Base-by-base conservation (phyloP, 2,113 vertebrate species). In the Castor canadensis region DNA sequence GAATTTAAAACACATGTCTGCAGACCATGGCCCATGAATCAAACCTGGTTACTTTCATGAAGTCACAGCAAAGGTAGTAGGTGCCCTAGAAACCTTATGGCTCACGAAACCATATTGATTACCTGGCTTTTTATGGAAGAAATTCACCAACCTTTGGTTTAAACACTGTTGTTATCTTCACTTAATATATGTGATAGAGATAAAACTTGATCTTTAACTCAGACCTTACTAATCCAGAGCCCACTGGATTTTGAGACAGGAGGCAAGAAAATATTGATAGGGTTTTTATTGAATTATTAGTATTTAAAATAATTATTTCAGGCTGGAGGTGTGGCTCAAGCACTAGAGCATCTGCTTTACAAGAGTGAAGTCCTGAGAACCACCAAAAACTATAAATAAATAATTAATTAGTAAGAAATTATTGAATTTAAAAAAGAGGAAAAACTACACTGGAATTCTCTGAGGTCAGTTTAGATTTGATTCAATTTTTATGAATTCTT, bases 241-340 rank as follows among this genome's bases (percentile, higher is more conserved):
- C 43, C 15, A 49, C 8, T 49, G 83, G 15, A 93, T 9, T 92
- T 87, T 66, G 24, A 93, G 72, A 83, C 3, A 69, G 69, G 19
- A 62, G 43, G 26, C 13, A 86, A 66, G 6, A 58, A 93, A 83
- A 32, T 54, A 6, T 9, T 72, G 47, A 47, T 38, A 54, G 2
- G n/a, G 3, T 69, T 79, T 56, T 60, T 71, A 45, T 54, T 94
- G 56, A 62, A 7, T 24, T 32, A 58, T 52, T 47, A 49, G 13
- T 62, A 95, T 73, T 94, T 80, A n/a, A 79, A 82, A 58, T 45
- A 92, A 35, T 3, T 52, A 49, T 73, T 71, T 56, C n/a, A n/a
- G n/a, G n/a, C n/a, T n/a, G n/a, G n/a, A n/a, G n/a, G n/a, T n/a
- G n/a, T n/a, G n/a, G n/a, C n/a, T n/a, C n/a, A n/a, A n/a, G n/a